Base-by-base conservation (phyloP, 2,113 vertebrate genomes). In the Apteryx owenii region DNA sequence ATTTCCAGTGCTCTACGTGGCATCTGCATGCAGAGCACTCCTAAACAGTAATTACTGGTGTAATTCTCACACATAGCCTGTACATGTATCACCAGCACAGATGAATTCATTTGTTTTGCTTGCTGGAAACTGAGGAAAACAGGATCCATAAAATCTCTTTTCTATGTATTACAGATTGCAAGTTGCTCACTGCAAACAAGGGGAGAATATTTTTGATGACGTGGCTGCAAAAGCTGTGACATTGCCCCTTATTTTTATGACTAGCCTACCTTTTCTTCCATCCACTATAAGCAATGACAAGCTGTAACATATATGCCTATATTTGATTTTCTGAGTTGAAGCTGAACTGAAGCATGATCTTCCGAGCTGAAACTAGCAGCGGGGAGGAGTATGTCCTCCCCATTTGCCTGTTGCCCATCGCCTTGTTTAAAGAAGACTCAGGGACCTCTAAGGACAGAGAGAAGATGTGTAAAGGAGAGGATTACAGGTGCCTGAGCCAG, bases 1-100 rank as follows among this genome's bases (percentile, higher is more conserved):
- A 72, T 83, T 95, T 85, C 75, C 93, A 95, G 75, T 82, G 81
- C 6, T 80, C 62, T 66, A 10, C 62, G 50, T 92, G 66, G 65
- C 60, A 93, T 93, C 64, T 90, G 87, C 87, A 94, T 93, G 87
- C 96, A 93, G 79, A 94, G 46, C 87, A 91, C 46, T 95, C 81
- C 84, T 68, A 61, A 81, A 81, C 31, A 81, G 71, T 58, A 82
- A 97, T 89, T 92, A 84, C 70, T 90, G 60, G 79, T 84, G 54
- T 85, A 93, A 96, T 91, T 94, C 85, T 96, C 95, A 93, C 56
- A 81, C 21, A 36, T 22, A 72, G 89, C 54, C 42, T 50, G 50
- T 42, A 10, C 60, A 56, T 22, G 51, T 81, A 77, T 68, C 60
- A 89, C 75, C 81, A 75, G 65, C 72, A 94, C 5, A 64, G 31